phyloP scores from a whole-genome alignment of 2,113 vertebrate genomes.

The Smithornis capensis region DNA sequence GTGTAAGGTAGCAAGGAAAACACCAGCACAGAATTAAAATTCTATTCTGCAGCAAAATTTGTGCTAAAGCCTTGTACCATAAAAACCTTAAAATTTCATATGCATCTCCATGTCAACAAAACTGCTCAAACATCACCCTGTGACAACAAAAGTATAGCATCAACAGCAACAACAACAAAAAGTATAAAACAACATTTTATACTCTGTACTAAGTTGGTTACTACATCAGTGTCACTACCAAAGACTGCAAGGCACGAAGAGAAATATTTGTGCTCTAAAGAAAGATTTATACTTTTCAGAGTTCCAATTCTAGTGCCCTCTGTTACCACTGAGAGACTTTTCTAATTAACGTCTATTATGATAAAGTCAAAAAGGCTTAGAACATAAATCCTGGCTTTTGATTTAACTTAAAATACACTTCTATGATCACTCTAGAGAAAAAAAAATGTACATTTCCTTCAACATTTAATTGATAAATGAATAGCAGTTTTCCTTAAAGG shows the following conservation, averaged over 20 bases:
- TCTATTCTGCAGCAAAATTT: neutral
- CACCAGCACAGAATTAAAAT: neutral
- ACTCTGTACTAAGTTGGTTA: neutral
- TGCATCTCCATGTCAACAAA: neutral
- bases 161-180: neutral
- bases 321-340: constrained; percentile 4
- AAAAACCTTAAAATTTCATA: neutral
- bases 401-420: constrained; percentile 26
- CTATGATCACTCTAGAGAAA: constrained; percentile 8
- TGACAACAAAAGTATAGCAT: neutral
- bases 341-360: constrained; percentile 37
- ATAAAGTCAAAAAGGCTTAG: neutral
- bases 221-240: neutral
- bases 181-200: too few relatives aligned
- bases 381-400: constrained; percentile 7
- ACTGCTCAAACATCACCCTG: neutral
- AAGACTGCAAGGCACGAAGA: neutral
- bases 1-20: neutral
- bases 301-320: neutral
- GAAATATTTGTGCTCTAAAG: neutral
- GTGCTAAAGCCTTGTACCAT: neutral
- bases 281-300: neutral
- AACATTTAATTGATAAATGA: constrained; percentile 45
- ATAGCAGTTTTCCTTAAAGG: constrained; percentile 34
- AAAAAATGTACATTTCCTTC: constrained; percentile 2